Evolutionary conservation across 2,888 invertebrate genomes (phyloP).

Genomic region (Drosophila lutescens): DNA sequence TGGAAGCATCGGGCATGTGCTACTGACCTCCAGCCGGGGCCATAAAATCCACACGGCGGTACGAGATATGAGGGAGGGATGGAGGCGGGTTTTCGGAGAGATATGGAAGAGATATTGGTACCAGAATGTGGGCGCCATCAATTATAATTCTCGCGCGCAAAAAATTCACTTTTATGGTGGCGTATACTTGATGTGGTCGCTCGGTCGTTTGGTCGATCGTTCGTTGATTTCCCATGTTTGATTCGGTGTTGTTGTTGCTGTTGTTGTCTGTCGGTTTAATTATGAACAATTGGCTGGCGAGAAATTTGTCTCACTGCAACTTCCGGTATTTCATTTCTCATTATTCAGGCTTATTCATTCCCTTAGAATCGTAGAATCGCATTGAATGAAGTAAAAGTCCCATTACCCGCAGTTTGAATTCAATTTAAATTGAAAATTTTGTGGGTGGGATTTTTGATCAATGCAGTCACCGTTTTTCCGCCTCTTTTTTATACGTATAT

Average conservation of each 20-base stretch:
- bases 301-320: constrained; percentile 69
- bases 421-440: constrained; percentile 67
- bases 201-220: constrained; percentile 18
- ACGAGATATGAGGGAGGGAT: background rate
- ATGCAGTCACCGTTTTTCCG: constrained; percentile 46
- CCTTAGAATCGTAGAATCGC: constrained; percentile 49
- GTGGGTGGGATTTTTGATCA: constrained; percentile 48
- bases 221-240: constrained; percentile 42
- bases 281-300: constrained; percentile 64
- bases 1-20: constrained; percentile 64
- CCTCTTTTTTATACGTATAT: constrained; percentile 10
- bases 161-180: constrained; percentile 62
- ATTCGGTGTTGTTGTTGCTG: background rate
- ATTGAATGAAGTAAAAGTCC: constrained; percentile 36
- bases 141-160: constrained; percentile 58
- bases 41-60: constrained; percentile 38
- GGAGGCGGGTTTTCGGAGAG: background rate
- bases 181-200: constrained; percentile 69
- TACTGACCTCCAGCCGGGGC: constrained; percentile 70
- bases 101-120: constrained; percentile 31
- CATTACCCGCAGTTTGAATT: constrained; percentile 42
- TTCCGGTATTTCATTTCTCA: constrained; percentile 63
- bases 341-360: constrained; percentile 39
- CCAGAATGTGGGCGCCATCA: constrained; percentile 55
- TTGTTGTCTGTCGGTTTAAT: constrained; percentile 49